Conservation (phyloP, 2,888 invertebrate species). For the Galerucella nymphaeae region DNA sequence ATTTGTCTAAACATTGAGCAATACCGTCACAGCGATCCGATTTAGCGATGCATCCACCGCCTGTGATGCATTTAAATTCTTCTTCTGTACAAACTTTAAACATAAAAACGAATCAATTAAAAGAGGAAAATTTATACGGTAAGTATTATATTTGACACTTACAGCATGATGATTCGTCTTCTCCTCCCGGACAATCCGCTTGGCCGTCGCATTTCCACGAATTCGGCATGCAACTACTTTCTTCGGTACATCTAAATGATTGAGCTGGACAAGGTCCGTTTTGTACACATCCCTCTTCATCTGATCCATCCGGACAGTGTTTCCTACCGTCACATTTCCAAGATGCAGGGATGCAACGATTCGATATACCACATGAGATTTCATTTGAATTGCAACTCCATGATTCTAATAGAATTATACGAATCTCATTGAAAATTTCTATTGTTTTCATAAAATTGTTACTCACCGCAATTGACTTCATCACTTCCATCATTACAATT, state of each 20-base stretch:
- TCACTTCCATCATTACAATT: conserved; percentile 74
- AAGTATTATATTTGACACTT: conserved; percentile 39
- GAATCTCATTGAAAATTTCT: neutral
- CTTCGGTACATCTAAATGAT: conserved; percentile 70
- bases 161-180: conserved; percentile 71
- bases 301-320: conserved; percentile 69
- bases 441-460: neutral
- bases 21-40: conserved; percentile 70
- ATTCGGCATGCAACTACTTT: conserved; percentile 71
- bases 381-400: conserved; percentile 70
- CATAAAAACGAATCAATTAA: too few relatives aligned
- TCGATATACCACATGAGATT: conserved; percentile 65
- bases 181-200: conserved; percentile 67
- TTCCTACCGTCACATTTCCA: conserved; percentile 72
- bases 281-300: conserved; percentile 68
- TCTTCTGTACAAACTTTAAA: conserved; percentile 67
- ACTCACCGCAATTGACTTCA: conserved; percentile 69
- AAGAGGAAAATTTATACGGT: too few relatives aligned
- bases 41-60: conserved; percentile 70
- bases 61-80: conserved; percentile 70
- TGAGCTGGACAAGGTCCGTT: conserved; percentile 66
- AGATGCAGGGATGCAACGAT: conserved; percentile 69
- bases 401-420: conserved; percentile 45
- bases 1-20: conserved; percentile 71
- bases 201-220: conserved; percentile 72